Conservation (phyloP, 2,797 vertebrate species). For the Xenops minutus region DNA sequence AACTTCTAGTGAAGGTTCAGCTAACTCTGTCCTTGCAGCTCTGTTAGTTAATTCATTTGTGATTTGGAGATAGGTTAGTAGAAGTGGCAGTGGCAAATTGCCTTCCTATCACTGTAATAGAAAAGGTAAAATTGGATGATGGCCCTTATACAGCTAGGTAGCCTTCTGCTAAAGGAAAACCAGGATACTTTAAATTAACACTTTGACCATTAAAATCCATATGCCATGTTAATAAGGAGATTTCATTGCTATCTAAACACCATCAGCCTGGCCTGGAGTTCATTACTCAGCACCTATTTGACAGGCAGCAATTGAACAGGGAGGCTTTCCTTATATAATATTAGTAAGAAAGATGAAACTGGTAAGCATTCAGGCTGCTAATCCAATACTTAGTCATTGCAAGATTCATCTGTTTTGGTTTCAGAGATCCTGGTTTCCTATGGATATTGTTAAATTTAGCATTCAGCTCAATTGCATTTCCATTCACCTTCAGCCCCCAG, state of each 20-base stretch:
- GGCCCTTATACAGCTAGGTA: neutral
- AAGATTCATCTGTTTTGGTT: neutral
- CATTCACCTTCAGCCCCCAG: neutral
- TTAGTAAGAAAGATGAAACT: neutral
- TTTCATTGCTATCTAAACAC: neutral
- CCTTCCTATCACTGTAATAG: neutral
- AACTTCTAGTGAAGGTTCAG: neutral
- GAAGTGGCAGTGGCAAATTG: neutral
- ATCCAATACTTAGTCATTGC: neutral
- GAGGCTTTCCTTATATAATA: neutral
- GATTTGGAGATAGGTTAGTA: neutral
- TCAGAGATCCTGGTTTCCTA: neutral
- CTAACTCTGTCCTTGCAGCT: neutral
- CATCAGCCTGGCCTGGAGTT: neutral
- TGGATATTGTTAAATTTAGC: neutral
- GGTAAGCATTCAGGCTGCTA: neutral
- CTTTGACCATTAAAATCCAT: neutral
- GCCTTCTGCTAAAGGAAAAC: neutral
- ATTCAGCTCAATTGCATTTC: neutral
- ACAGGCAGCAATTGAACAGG: neutral
- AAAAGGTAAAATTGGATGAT: neutral
- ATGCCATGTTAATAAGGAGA: neutral
- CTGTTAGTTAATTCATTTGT: neutral
- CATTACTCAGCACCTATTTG: neutral
- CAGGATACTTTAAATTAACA: neutral